phyloP scores from a whole-genome alignment of 2,888 invertebrate genomes.

The Yponomeuta evonymella region DNA sequence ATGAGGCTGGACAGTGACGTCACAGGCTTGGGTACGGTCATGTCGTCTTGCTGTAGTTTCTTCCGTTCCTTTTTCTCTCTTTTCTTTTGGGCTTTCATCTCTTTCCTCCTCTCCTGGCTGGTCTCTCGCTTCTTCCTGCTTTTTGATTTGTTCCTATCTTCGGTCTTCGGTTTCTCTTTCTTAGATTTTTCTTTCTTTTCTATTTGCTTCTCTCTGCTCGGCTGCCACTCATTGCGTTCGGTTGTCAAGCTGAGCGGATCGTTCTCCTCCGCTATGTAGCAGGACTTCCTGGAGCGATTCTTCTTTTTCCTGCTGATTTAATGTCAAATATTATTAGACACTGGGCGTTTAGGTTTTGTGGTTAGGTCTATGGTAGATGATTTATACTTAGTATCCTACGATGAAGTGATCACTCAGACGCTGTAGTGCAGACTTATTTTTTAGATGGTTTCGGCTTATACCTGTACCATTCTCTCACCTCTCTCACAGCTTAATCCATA shows the following conservation, averaged over 20 bases:
- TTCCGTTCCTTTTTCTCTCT: conserved; percentile 30
- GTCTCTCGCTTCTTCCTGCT: conserved; percentile 19
- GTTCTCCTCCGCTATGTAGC: conserved; percentile 37
- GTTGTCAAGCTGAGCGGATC: conserved; percentile 50
- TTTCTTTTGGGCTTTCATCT: conserved; percentile 27
- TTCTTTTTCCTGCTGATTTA: conserved; percentile 35
- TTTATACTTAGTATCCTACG: no score
- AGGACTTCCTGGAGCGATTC: conserved; percentile 9
- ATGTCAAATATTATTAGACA: neutral
- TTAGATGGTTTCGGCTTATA: no score
- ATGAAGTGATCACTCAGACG: no score
- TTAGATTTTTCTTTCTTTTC: conserved; percentile 11
- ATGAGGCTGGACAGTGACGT: conserved; percentile 39
- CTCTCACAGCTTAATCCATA: no score
- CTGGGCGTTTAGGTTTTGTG: no score
- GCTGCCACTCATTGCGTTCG: conserved; percentile 29
- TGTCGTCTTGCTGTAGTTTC: conserved; percentile 25
- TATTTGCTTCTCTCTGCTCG: conserved; percentile 16
- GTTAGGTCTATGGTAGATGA: no score
- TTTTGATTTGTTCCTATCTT: conserved; percentile 23
- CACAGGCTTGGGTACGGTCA: conserved; percentile 24
- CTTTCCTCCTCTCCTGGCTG: conserved; percentile 26
- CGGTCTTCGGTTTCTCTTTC: conserved; percentile 34
- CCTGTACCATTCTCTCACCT: no score
- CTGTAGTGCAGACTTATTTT: no score